phyloP scores from a whole-genome alignment of 1,140 invertebrate genomes.

The Amyelois transitella region DNA sequence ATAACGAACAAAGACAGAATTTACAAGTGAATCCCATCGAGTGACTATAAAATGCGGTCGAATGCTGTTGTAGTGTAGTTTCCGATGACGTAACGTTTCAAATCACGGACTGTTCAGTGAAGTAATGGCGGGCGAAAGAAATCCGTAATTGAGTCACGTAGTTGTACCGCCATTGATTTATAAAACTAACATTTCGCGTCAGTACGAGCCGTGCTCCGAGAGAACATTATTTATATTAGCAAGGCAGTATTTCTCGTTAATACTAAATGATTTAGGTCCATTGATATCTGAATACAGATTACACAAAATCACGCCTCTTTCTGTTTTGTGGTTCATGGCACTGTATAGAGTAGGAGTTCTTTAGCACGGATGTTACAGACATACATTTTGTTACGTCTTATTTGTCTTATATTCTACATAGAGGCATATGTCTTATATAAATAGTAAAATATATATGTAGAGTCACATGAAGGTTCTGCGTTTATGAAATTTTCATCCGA shows the following conservation, averaged over 20 bases:
- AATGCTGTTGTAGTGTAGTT: not conserved
- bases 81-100: not conserved
- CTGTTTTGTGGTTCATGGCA: too few relatives aligned
- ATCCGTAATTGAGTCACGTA: not conserved
- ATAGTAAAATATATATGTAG: not conserved
- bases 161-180: not conserved
- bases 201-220: not conserved
- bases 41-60: not conserved
- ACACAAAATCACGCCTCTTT: too few relatives aligned
- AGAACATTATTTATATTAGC: not conserved
- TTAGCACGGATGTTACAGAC: too few relatives aligned
- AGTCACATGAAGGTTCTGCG: not conserved
- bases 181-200: not conserved
- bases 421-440: not conserved
- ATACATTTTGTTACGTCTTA: too few relatives aligned
- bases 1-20: too few relatives aligned
- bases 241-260: not conserved
- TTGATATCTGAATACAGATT: too few relatives aligned
- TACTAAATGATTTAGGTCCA: not conserved
- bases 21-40: not conserved
- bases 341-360: too few relatives aligned
- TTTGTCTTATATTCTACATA: too few relatives aligned
- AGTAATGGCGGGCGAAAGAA: not conserved
- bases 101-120: not conserved
- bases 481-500: constrained; percentile 6